Evolutionary conservation across 2,888 invertebrate species (phyloP).

Genomic region (Leptinotarsa rubiginosa): DNA sequence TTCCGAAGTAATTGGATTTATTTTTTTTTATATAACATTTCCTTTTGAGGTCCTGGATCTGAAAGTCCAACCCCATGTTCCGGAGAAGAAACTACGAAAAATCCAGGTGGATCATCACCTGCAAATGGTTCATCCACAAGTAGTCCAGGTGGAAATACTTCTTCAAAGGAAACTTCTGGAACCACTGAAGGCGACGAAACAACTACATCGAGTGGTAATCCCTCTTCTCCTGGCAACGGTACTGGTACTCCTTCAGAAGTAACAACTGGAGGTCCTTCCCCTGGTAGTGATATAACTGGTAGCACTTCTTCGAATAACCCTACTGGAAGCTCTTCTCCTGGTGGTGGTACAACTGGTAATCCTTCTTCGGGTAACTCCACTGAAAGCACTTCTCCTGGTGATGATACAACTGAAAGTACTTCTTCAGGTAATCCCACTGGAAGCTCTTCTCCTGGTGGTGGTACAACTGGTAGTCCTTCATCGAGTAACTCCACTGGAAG

Average conservation of each 20-base stretch:
- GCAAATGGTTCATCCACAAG: neutral
- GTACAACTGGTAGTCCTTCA: neutral
- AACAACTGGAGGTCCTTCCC: neutral
- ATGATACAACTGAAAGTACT: neutral
- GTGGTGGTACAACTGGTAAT: neutral
- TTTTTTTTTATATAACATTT: no score
- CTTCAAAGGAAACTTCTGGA: neutral
- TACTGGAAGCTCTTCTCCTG: neutral
- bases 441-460: neutral
- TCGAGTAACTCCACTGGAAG: neutral
- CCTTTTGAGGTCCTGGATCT: no score
- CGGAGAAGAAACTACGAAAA: neutral
- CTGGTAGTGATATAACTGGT: neutral
- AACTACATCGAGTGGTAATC: neutral
- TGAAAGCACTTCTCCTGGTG: neutral
- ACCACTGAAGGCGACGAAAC: neutral
- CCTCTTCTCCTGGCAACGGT: neutral
- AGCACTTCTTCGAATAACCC: neutral
- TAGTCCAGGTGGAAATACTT: neutral
- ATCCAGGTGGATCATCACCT: neutral
- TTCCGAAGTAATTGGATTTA: no score
- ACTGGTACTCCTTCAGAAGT: neutral
- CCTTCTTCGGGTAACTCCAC: neutral
- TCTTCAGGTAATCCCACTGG: neutral
- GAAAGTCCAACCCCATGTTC: slow-evolving; percentile 5